Evolutionary conservation across 2,888 invertebrate species (phyloP).

Genomic region (Agrotis segetum): DNA sequence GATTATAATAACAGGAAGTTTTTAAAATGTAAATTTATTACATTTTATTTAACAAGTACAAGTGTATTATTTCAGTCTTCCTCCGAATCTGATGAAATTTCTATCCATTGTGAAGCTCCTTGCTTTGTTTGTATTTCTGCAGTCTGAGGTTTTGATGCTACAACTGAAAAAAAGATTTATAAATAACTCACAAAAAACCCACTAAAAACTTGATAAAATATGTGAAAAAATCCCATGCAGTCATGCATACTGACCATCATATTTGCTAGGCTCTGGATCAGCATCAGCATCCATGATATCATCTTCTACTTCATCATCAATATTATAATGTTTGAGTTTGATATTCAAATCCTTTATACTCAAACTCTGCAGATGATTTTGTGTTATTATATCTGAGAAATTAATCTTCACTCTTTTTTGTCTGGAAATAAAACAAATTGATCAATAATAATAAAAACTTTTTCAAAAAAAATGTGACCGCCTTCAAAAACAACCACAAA

Average conservation of each 20-base stretch:
- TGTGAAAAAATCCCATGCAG: neutral
- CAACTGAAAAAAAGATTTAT: conserved; percentile 76
- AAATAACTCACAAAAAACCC: conserved; percentile 15
- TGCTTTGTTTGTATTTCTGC: conserved; percentile 82
- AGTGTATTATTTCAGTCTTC: conserved; percentile 75
- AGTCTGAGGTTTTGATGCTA: conserved; percentile 79
- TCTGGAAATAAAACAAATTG: conserved; percentile 68
- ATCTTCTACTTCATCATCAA: conserved; percentile 70
- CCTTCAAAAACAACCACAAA: too few relatives aligned
- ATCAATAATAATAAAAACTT: neutral
- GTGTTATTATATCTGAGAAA: conserved; percentile 82
- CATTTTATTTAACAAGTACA: conserved; percentile 81
- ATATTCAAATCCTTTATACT: conserved; percentile 81
- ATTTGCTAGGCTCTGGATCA: conserved; percentile 82
- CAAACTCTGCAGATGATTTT: conserved; percentile 80
- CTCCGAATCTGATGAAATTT: conserved; percentile 87
- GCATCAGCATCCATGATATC: conserved; percentile 72
- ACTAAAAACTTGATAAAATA: neutral
- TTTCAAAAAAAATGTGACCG: too few relatives aligned
- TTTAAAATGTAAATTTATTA: conserved; percentile 82
- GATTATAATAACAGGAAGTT: conserved; percentile 81
- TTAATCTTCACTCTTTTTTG: conserved; percentile 84
- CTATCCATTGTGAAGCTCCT: conserved; percentile 84
- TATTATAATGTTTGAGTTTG: conserved; percentile 80
- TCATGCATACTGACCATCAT: conserved; percentile 78